Base-by-base conservation (phyloP, 2,888 invertebrate genomes). In the Drosophila fungiperda region DNA sequence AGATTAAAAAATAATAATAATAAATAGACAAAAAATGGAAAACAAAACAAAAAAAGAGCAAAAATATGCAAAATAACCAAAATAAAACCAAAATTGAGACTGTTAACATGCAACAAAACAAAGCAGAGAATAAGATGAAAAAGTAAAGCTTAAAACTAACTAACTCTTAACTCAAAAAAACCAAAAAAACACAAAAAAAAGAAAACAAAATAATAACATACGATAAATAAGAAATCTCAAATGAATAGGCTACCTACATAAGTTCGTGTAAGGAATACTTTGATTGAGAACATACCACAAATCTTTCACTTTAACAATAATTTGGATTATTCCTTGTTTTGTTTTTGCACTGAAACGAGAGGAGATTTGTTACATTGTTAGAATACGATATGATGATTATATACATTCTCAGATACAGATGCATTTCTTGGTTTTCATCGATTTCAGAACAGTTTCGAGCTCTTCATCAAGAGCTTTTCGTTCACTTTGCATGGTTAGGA, bases 191-290 rank as follows among this genome's bases (percentile, higher is more conserved):
- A 73, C 45, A 40, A 29, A 65, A 40, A 48, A 20, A 12, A 52
- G 45, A 58, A 52, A 20, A 45, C 17, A 40, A 73, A 50, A 35
- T 29, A 50, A 57, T 35, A 40, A 42, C 50, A 38, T 50, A 35
- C 52, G 36, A 48, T 57, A 48, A 57, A 59, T 63, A 77, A 52
- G 66, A 77, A 73, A 84, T 71, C 76, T 78, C 84, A 82, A 79
- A 85, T 70, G 63, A 87, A 73, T 84, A 85, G 85, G 89, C 85
- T 87, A 87, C 76, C 82, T 84, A 78, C 67, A 81, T 89, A 85
- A 85, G 85, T 87, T 86, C 78, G 82, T 84, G 60, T 83, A 84
- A 89, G 87, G 55, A 75, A 79, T 77, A 59, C 55, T 73, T 81
- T 72, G 11, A 57, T 57, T 36, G 20, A 33, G 58, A 32, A 42